A percentile compares a stretch with the other conserved stretches of the same genome.
Evolutionary conservation across 2,888 invertebrate genomes (phyloP).

Genomic region (Syritta pipiens): DNA sequence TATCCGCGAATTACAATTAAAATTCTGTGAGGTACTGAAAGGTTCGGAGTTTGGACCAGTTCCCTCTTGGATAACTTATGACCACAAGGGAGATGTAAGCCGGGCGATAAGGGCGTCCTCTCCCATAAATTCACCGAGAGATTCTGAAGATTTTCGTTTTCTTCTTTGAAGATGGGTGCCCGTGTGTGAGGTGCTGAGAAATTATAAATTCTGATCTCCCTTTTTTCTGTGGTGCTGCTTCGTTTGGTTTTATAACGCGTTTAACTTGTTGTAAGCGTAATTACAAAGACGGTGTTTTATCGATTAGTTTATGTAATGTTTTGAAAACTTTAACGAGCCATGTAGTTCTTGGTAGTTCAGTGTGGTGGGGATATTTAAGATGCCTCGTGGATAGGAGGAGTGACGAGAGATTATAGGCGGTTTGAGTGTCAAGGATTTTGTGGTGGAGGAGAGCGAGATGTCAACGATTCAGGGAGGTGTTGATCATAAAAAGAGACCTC

Average conservation of each 20-base stretch:
- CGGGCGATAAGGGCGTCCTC: slow-evolving; percentile 28
- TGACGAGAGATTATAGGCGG: too few relatives aligned
- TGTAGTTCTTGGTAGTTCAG: too few relatives aligned
- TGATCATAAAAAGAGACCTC: too few relatives aligned
- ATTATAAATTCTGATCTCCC: slow-evolving; percentile 12
- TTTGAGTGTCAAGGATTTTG: too few relatives aligned
- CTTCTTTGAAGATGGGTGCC: slow-evolving; percentile 12
- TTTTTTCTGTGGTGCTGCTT: not conserved
- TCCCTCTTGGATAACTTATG: slow-evolving; percentile 55
- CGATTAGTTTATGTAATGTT: slow-evolving; percentile 67
- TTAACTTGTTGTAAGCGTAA: slow-evolving; percentile 33
- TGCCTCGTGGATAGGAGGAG: too few relatives aligned
- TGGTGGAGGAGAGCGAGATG: too few relatives aligned
- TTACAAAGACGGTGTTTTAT: slow-evolving; percentile 33
- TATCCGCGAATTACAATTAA: slow-evolving; percentile 16
- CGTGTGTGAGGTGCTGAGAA: not conserved
- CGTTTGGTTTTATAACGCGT: slow-evolving; percentile 12
- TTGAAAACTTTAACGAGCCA: slow-evolving; percentile 56
- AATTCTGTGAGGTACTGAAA: slow-evolving; percentile 27
- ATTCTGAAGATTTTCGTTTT: slow-evolving; percentile 34
- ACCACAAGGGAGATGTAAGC: slow-evolving; percentile 51
- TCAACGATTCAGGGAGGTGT: too few relatives aligned
- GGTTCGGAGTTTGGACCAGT: slow-evolving; percentile 38
- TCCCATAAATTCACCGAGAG: slow-evolving; percentile 45
- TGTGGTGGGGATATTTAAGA: too few relatives aligned